A percentile compares a stretch with the other conserved stretches of the same genome.
Evolutionary conservation across 1,140 invertebrate species (phyloP).

Genomic region (Bradysia coprophila): DNA sequence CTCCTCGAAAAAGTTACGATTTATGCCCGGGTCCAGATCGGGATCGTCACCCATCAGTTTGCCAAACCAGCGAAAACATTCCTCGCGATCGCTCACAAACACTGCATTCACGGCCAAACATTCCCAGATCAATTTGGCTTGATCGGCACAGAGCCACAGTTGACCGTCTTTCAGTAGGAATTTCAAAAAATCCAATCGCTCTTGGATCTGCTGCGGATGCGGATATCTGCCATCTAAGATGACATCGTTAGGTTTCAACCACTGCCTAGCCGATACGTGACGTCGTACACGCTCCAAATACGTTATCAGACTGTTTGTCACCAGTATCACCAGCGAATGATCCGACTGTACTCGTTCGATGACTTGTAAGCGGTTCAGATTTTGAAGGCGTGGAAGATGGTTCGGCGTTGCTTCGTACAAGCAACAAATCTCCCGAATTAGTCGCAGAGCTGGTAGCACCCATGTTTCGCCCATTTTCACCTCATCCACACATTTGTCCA

Average conservation of each 20-base stretch:
- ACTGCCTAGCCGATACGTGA: slow-evolving; percentile 49
- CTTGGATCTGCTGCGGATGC: slow-evolving; percentile 83
- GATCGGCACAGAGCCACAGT: slow-evolving; percentile 87
- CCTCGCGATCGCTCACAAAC: slow-evolving; percentile 79
- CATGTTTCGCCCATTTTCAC: slow-evolving; percentile 68
- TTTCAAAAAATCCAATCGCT: slow-evolving; percentile 84
- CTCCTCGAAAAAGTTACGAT: slow-evolving; percentile 90
- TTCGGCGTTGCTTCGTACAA: slow-evolving; percentile 70
- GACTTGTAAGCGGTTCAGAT: slow-evolving; percentile 51
- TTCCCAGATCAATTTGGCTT: slow-evolving; percentile 95
- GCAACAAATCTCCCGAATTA: slow-evolving; percentile 90
- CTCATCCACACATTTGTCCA: slow-evolving; percentile 90
- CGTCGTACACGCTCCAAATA: slow-evolving; percentile 78
- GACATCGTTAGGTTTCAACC: slow-evolving; percentile 63
- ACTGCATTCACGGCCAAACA: slow-evolving; percentile 87
- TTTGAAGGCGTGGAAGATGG: slow-evolving; percentile 41
- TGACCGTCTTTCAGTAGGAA: slow-evolving; percentile 86
- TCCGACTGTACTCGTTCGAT: slow-evolving; percentile 84
- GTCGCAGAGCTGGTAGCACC: slow-evolving; percentile 87
- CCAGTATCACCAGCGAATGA: slow-evolving; percentile 82
- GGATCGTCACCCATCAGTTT: slow-evolving; percentile 96
- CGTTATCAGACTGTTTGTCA: slow-evolving; percentile 78
- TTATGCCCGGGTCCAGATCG: slow-evolving; percentile 90
- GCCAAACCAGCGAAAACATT: slow-evolving; percentile 98
- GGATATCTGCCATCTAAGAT: slow-evolving; percentile 79